Evolutionary conservation across 2,888 invertebrate genomes (phyloP).

Genomic region (Malthinus seriepunctatus): DNA sequence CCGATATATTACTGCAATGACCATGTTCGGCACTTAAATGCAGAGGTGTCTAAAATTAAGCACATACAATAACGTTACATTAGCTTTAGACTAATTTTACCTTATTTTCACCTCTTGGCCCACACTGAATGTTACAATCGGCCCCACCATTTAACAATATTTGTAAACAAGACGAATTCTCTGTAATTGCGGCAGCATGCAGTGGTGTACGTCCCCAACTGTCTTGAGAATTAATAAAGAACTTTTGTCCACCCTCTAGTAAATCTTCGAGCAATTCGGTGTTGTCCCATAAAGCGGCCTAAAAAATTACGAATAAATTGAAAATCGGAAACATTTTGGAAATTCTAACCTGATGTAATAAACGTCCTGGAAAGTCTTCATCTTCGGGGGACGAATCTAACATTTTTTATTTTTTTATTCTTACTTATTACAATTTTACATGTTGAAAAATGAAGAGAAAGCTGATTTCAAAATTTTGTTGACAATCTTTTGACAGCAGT

Average conservation of each 20-base stretch:
- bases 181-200: constrained; percentile 82
- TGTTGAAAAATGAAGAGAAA: neutral
- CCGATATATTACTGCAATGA: constrained; percentile 68
- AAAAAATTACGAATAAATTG: constrained; percentile 26
- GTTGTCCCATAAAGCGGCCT: constrained; percentile 89
- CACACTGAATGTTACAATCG: constrained; percentile 69
- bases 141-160: constrained; percentile 75
- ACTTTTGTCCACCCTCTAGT: constrained; percentile 68
- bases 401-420: constrained; percentile 44
- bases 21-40: constrained; percentile 84
- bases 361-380: constrained; percentile 76
- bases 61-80: neutral
- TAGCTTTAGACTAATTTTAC: constrained; percentile 46
- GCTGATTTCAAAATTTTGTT: constrained; percentile 1
- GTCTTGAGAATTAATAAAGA: constrained; percentile 70
- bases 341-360: constrained; percentile 69
- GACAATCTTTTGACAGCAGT: neutral
- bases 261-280: constrained; percentile 82
- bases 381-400: constrained; percentile 79
- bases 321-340: neutral
- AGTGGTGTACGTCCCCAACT: constrained; percentile 75
- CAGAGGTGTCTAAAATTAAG: constrained; percentile 69
- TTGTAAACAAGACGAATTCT: constrained; percentile 74
- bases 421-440: neutral
- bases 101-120: constrained; percentile 68